Conservation (phyloP, 1,140 invertebrate genomes). For the Aphelinus certus region DNA sequence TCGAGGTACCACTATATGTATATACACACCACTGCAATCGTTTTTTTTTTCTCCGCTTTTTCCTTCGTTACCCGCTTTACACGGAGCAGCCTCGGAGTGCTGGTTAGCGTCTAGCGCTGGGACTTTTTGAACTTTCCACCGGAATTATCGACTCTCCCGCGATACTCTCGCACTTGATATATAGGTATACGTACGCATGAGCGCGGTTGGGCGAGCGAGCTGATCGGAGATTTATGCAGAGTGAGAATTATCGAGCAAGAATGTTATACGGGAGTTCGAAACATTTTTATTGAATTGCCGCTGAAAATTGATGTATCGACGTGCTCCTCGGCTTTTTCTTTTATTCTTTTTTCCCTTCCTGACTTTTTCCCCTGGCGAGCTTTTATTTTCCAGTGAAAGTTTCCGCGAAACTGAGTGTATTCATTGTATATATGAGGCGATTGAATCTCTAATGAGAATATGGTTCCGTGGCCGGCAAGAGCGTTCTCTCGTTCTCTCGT, state of each 20-base stretch:
- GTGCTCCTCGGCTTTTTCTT: background rate
- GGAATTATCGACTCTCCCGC: conserved; percentile 8
- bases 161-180: too few species aligned
- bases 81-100: too few species aligned
- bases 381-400: background rate
- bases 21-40: background rate
- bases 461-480: too few species aligned
- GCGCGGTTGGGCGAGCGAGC: background rate
- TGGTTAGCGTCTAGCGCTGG: conserved; percentile 14
- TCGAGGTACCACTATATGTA: background rate
- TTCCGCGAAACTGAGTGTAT: background rate
- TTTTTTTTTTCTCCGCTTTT: too few species aligned
- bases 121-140: conserved; percentile 20
- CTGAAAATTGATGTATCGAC: conserved; percentile 16
- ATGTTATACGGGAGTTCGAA: conserved; percentile 15
- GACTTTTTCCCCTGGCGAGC: background rate
- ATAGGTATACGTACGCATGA: background rate
- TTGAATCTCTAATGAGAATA: background rate
- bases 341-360: background rate
- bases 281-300: conserved; percentile 30
- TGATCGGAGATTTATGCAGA: conserved; percentile 24
- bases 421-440: background rate
- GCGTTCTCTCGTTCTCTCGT: too few species aligned
- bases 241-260: conserved; percentile 27
- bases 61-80: too few species aligned